Evolutionary conservation across 2,113 vertebrate species (phyloP), one percentile per base, ranked within the genome.

Genomic region (Ammodramus savannarum): DNA sequence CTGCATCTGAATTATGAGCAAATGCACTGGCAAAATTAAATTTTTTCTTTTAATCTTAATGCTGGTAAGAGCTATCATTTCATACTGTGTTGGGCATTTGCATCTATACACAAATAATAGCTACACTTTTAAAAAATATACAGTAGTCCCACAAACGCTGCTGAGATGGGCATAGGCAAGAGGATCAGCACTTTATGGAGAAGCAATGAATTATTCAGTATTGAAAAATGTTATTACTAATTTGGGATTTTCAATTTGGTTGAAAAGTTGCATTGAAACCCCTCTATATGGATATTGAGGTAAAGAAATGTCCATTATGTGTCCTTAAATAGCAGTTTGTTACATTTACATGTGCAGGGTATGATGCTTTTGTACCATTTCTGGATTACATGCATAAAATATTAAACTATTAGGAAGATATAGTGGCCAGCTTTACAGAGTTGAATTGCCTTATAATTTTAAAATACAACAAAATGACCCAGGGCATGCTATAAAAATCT

Each of bases 401-500:
- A 89, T 93, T 75, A 87, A 95, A 93, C 87, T 74, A 73, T 89
- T 93, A 91, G 0, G 0, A 85, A 93, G 79, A 95, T 73, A 26
- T 55, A 96, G 82, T 55, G 22, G 58, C 55, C 73, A 90, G 57
- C 57, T 94, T 94, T 86, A 81, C 11, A 3, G 41, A 87, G 14
- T 43, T 73, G 66, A 94, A 94, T 92, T 85, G 81, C 74, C 29
- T 91, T 93, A 89, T 87, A 92, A 94, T 94, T 94, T 90, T 87
- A 46, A 96, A 95, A 91, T 94, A 69, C 58, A 87, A 75, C 51
- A 87, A 72, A 94, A 92, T 87, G 91, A 96, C 91, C 71, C 32
- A 69, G 68, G 78, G 71, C 85, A 74, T 67, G n/a, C 57, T 85
- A 89, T 95, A 83, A 93, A 95, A 95, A 87, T 55, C 74, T 77